Base-by-base conservation (phyloP, 2,113 vertebrate species). In the Abramis brama region DNA sequence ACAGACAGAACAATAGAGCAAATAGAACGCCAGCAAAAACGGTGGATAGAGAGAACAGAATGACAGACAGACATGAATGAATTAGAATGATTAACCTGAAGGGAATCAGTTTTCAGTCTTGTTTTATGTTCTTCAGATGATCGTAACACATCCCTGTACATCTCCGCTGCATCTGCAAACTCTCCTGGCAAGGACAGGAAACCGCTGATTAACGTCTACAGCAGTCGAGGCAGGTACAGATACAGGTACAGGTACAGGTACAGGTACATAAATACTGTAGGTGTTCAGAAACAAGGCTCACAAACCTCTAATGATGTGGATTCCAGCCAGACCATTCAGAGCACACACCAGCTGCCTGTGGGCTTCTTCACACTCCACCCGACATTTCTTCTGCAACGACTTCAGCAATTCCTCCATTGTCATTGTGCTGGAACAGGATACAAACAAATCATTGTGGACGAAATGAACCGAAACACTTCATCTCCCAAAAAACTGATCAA, bases 111-210 rank as follows among this genome's bases (percentile, higher is more conserved):
- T 94, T 99, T 99, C 89, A 99, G 95, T 78, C 96, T 94, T 88
- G 93, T 96, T 95, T 99, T 99, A 94, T 99, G 98, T 88, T 99
- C 98, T 92, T 99, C 98, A 76, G 98, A 99, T 7, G 98, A 99
- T 45, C 97, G 94, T 47, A 99, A 91, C 75, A 99, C 98, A 91
- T 99, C 98, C 92, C 98, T 95, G 88, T 99, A 99, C 81, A 98
- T 93, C 86, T 99, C 97, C 0, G 86, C 95, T 19, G 97, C 98
- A 78, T 94, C 90, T 0, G 89, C 85, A 92, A 96, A 97, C 89
- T 99, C 98, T 87, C 92, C 98, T 99, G 82, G 84, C 70, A 84
- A 87, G 87, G 74, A n/a, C 57, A 57, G 4, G 15, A 43, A 57
- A 81, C 0, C 39, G 2, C 30, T 66, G 3, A 47, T 25, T 27